Conservation (phyloP, 2,888 invertebrate genomes). For the Onchidella celtica region DNA sequence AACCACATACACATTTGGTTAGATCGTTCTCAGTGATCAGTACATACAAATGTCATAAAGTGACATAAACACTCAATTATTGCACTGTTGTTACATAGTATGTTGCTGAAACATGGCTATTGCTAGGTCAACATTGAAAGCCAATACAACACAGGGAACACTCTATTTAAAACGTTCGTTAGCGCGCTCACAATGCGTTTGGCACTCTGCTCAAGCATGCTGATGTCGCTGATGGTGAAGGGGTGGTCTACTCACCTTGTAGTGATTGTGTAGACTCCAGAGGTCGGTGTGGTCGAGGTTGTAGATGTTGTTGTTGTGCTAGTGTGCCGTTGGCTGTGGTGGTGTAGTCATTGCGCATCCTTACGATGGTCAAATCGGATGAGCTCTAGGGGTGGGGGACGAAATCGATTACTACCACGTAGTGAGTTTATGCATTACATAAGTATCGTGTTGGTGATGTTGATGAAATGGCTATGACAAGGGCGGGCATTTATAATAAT, state of each 20-base stretch:
- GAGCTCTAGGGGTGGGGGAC: conserved; percentile 49
- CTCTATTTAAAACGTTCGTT: too few species aligned
- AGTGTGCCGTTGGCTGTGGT: not conserved
- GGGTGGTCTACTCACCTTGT: conserved; percentile 30
- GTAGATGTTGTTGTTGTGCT: conserved; percentile 24
- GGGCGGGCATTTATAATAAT: not conserved
- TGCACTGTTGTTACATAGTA: too few species aligned
- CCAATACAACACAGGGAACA: too few species aligned
- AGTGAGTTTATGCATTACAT: not conserved
- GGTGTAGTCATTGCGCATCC: not conserved
- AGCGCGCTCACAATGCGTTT: too few species aligned
- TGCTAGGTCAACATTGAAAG: too few species aligned
- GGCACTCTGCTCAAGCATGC: too few species aligned
- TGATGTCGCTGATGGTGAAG: too few species aligned
- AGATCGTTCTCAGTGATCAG: too few species aligned
- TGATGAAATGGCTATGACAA: conserved; percentile 6
- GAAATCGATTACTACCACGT: not conserved
- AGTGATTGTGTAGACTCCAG: conserved; percentile 36
- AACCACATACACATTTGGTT: too few species aligned
- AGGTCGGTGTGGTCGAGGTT: conserved; percentile 3
- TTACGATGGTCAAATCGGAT: conserved; percentile 48
- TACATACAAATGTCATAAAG: too few species aligned
- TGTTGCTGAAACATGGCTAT: too few species aligned
- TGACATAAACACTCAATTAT: too few species aligned
- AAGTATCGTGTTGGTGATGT: not conserved